Evolutionary conservation across 1,140 invertebrate genomes (phyloP), one percentile per base, ranked within the genome.

Genomic region (Eupeodes corollae): DNA sequence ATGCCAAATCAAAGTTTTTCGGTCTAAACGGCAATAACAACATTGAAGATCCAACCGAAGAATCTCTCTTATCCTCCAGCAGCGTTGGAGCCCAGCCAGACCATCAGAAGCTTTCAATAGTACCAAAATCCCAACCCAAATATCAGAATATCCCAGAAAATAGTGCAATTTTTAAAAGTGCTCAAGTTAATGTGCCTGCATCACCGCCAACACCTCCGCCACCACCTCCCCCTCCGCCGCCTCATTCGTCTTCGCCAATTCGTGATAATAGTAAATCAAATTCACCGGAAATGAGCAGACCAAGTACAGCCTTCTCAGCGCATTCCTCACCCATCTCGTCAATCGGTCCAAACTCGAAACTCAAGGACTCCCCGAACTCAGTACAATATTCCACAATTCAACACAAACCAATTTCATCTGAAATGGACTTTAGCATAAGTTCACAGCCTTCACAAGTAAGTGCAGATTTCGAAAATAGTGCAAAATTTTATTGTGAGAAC

Each of bases 1-100:
- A 63, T 42, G 65, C 65, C 33, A 68, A 68, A 48, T 68, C 59
- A 21, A 62, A 64, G 42, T 68, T 68, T 51, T 67, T 68, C 43
- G 65, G 65, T 39, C 55, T 68, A 42, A 60, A 65, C 48, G 60
- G 51, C 14, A 48, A 32, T 46, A 47, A 12, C 18, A 13, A 13
- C 44, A 14, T 9, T 52, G 37, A 8, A 18, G 42, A 26, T 26
- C n/a, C 39, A 42, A 38, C 19, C 1, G 35, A 38, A 26, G 21
- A 26, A 26, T 26, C 21, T 26, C 21, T 26, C 21, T 26, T 26
- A 26, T 26, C 21, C 21, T 26, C 21, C 21, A 8, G 21, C n/a
- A n/a, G n/a, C n/a, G n/a, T n/a, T 26, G 21, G 3, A 26, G 21
- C 8, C 3, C 19, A 10, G 35, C 16, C 30, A 53, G 49, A 14